phyloP scores from a whole-genome alignment of 2,888 invertebrate species.

The Eristalis arbustorum region DNA sequence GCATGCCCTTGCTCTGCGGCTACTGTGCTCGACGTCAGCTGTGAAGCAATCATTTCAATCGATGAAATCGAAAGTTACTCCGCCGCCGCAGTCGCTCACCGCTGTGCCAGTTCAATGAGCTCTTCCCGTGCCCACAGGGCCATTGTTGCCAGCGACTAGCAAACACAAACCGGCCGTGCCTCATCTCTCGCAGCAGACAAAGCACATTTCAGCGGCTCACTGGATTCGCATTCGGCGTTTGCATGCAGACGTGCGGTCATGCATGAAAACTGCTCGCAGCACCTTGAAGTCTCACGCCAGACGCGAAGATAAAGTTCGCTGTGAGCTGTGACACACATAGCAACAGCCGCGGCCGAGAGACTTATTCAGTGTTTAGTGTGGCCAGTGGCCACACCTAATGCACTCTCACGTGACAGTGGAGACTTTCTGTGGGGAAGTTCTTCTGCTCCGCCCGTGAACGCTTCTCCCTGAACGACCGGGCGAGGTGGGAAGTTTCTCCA shows the following conservation, averaged over 20 bases:
- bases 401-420: neutral
- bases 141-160: conserved; percentile 1
- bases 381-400: neutral
- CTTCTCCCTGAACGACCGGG: neutral
- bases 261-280: conserved; percentile 40
- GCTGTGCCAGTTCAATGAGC: conserved; percentile 49
- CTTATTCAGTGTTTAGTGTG: neutral
- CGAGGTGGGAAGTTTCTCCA: neutral
- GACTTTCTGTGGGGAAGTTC: neutral
- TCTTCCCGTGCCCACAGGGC: conserved; percentile 46
- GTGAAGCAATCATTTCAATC: conserved; percentile 18
- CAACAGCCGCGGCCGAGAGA: neutral
- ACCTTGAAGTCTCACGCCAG: conserved; percentile 9
- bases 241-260: conserved; percentile 46
- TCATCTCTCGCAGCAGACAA: neutral
- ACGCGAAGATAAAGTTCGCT: conserved; percentile 8
- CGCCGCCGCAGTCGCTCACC: neutral
- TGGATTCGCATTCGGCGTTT: neutral
- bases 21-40: conserved; percentile 22
- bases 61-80: conserved; percentile 60
- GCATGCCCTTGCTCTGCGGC: conserved; percentile 42
- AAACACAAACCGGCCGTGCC: neutral
- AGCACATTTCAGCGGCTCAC: neutral
- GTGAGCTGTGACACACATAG: conserved; percentile 16
- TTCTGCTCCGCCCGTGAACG: neutral